These are phyloP conservation scores for Ptilorrhoa leucosticta DNA, from an alignment of 2,113 vertebrate species.

Conservation along the genomic window DNA sequence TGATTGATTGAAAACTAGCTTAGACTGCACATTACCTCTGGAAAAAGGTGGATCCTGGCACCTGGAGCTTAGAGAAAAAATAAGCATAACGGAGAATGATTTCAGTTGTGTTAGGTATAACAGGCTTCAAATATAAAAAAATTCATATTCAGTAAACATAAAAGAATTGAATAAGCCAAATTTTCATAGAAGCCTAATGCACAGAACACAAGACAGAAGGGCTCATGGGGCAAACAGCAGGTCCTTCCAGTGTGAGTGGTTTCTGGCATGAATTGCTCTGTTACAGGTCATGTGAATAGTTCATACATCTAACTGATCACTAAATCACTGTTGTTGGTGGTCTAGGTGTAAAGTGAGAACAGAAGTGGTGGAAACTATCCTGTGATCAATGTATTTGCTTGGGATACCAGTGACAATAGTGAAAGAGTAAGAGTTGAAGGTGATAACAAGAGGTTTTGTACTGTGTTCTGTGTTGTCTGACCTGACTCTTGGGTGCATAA, in stretches of 20 bases:
- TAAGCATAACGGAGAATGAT: background rate
- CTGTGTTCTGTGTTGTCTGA: background rate
- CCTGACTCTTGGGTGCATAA: background rate
- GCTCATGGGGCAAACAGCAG: background rate
- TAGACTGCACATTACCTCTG: background rate
- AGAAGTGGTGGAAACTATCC: background rate
- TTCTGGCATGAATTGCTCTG: background rate
- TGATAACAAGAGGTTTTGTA: background rate
- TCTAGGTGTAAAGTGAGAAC: background rate
- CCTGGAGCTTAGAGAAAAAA: background rate
- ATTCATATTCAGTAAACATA: background rate
- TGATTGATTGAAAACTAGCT: background rate
- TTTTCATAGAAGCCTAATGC: background rate
- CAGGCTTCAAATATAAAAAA: background rate
- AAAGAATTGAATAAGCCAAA: background rate
- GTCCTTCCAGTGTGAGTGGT: background rate
- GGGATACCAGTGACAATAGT: background rate
- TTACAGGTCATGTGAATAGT: background rate
- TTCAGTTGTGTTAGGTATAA: background rate
- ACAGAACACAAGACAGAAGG: background rate
- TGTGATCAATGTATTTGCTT: background rate
- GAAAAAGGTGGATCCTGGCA: background rate
- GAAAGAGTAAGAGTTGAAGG: background rate
- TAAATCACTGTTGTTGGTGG: background rate
- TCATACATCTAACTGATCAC: background rate